Base-by-base conservation (phyloP, 2,888 invertebrate genomes). In the Eudemis profundana region DNA sequence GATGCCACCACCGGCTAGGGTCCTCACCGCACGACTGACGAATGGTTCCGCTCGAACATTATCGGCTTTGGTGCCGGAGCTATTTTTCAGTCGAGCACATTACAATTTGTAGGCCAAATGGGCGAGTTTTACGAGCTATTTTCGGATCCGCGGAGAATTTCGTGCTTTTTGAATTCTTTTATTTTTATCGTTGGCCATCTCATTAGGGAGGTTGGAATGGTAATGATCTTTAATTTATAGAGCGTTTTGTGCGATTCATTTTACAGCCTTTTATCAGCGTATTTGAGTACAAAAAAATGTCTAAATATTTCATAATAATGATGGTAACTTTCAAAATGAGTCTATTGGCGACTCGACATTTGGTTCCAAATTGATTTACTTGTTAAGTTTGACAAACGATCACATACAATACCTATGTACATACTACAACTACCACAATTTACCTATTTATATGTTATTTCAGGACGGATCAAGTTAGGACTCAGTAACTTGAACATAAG, bases 41-140 rank as follows among this genome's bases (percentile, higher is more conserved):
- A 84, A 85, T 86, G 78, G 82, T 80, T 77, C 77, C 72, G 78
- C 78, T 77, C 76, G 79, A 81, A 83, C 83, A 85, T 86, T 87
- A 87, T 85, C 86, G 81, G 83, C 72, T 76, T 75, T 76, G 77
- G 78, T 78, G 77, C 73, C 76, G 59, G 75, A 69, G 79, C 82
- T 76, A 87, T 87, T 87, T 86, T 84, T 86, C 87, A 85, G 79
- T 70, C 67, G 68, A 69, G 75, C 75, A 78, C 78, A 81, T 81
- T 76, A 74, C 74, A 78, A 78, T 79, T 81, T 78, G 81, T 76
- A 77, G 76, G 77, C 75, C 70, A 74, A 70, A 78, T 74, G 70
- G 71, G 69, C 72, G 76, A 77, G 69, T 75, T 78, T 74, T 78
- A 68, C 72, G 74, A 69, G 68, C 71, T 51, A 57, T 49, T 67